Base-by-base conservation (phyloP, 2,113 vertebrate genomes). In the Chloropsis cyanopogon region DNA sequence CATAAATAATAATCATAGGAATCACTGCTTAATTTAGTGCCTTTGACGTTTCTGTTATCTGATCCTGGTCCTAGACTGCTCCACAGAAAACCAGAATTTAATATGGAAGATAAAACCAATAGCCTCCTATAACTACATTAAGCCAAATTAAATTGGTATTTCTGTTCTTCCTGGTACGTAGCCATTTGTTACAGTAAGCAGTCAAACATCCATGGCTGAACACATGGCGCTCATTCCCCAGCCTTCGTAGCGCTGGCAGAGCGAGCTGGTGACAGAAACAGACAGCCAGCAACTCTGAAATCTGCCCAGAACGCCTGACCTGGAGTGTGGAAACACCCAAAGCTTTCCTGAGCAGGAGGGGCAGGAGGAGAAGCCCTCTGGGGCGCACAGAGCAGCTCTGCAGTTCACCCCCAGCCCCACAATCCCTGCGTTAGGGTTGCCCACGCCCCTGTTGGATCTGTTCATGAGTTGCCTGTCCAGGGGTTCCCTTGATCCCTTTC, bases 91-190 rank as follows among this genome's bases (percentile, higher is more conserved):
- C 3, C 6, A 87, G 64, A 79, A 92, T 61, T 56, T 82, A 91
- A 72, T 87, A 92, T 37, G 84, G 22, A 84, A 91, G 77, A 92
- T 82, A 82, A 79, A 92, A 90, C 84, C 66, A 93, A 95, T 26
- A 89, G 73, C 28, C 33, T 87, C 35, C 70, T 41, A 4, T 91
- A 95, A 95, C 50, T 12, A 20, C 50, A 80, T 93, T 85, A 95
- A 76, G 61, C 61, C 35, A 72, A 96, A 91, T 70, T 89, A 79
- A 92, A 91, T 87, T 87, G 82, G 10, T 72, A 82, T 85, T 89
- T 82, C 90, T 91, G 63, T 44, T 47, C 84, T 87, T 92, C 84
- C 94, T 92, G 81, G 61, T 82, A 54, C 5, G 49, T 0, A 44
- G 26, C 23, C 66, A 47, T 92, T 95, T 50, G 29, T 47, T 90